Evolutionary conservation across 2,113 vertebrate genomes (phyloP).

Genomic region (human (Homo sapiens)): GRCh38 chr17:20170001-20170500

Average conservation of each 20-base stretch:
- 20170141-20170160: not conserved
- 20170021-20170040: not conserved
- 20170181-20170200: not conserved
- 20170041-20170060: not conserved
- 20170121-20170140: not conserved
- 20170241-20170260: not conserved
- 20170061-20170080: not conserved
- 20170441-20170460: constrained; percentile 22
- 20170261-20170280: not conserved
- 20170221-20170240: not conserved
- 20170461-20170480: not conserved
- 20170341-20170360: constrained; percentile 20
- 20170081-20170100: accelerated
- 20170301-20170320: not conserved
- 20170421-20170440: not conserved
- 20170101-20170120: too few species aligned
- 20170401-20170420: not conserved
- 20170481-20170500: not conserved
- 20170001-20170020: not conserved
- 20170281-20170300: not conserved
- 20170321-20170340: not conserved
- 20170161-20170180: not conserved
- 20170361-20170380: constrained; percentile 6
- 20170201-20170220: not conserved
- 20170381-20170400: not conserved